Conservation (phyloP, 2,797 vertebrate species). For the Betta splendens region DNA sequence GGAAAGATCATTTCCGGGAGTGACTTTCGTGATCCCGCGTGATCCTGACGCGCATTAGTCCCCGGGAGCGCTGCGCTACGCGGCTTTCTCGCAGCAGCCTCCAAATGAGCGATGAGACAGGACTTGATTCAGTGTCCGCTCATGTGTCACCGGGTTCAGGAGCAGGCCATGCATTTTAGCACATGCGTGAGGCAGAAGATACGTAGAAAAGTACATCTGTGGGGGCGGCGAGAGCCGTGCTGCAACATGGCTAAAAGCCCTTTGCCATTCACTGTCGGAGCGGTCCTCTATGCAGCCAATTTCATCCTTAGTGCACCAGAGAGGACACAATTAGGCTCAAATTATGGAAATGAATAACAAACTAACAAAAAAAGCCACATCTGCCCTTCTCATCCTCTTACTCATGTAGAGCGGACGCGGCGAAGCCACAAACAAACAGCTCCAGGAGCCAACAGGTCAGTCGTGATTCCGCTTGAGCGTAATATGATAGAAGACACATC, state of each 20-base stretch:
- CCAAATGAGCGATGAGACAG: constrained; percentile 47
- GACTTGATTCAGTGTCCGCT: constrained; percentile 20
- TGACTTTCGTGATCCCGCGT: constrained; percentile 6
- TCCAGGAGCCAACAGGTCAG: constrained; percentile 36
- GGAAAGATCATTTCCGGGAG: background rate
- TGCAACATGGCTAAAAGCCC: constrained; percentile 15
- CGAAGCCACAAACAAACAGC: constrained; percentile 29
- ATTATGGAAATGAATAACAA: constrained; percentile 40
- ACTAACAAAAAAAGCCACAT: constrained; percentile 7
- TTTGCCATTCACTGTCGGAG: constrained; percentile 28
- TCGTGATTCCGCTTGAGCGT: constrained; percentile 27
- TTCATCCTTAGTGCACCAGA: constrained; percentile 49
- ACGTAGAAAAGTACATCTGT: constrained; percentile 10
- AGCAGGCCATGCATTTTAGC: constrained; percentile 18
- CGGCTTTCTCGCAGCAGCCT: constrained; percentile 7
- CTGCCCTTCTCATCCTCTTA: constrained; percentile 3
- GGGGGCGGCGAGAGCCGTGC: constrained; percentile 16
- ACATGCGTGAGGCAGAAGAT: background rate
- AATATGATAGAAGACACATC: constrained; percentile 35
- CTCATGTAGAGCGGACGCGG: constrained; percentile 9
- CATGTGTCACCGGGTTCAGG: constrained; percentile 41
- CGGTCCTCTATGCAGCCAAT: constrained; percentile 50
- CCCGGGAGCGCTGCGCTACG: background rate
- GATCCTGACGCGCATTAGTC: constrained; percentile 16
- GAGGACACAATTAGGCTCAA: constrained; percentile 40